Evolutionary conservation across 2,797 vertebrate species (phyloP), one percentile per base, ranked within the genome.

Genomic region (Myripristis jacobus): DNA sequence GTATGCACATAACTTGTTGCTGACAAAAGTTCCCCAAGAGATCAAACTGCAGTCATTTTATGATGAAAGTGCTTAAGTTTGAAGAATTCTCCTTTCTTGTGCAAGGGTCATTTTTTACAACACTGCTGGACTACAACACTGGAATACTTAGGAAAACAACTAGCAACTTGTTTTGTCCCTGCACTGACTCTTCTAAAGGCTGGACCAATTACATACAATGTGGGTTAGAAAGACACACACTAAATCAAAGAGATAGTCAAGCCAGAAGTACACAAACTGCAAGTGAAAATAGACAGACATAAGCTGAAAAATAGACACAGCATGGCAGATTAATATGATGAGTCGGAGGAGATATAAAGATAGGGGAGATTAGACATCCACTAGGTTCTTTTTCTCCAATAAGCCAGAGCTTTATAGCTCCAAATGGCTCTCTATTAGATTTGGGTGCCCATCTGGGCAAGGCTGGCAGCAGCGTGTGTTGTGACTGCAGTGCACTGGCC

Each of bases 391-490:
- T 82, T 91, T 87, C 87, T 87, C 79, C 88, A 87, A 86, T 89
- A 89, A 91, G 81, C 88, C 62, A 43, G 81, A 75, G 86, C 83
- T 89, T 92, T 88, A 89, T 88, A 84, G 89, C 92, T 93, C 89
- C 87, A 94, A 94, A 94, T 94, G 93, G 92, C 85, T 91, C 80
- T 87, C 86, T 93, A 94, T 95, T 94, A 92, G 92, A 94, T 95
- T 94, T 93, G 85, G 84, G 84, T 90, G 77, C 89, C 91, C 84
- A 92, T 93, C 92, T 94, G 92, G 90, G 91, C 75, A 90, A 87
- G 90, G 84, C 91, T 91, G 88, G 93, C 91, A 92, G 89, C 89
- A 70, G 78, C 60, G 64, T 83, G 84, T 83, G 87, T 88, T 89
- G 86, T 83, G 87, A 89, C 90, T 89, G 82, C 87, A 76, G 82